These are phyloP conservation scores for Leptatherina wallacei DNA, from an alignment of 2,797 vertebrate genomes.

Conservation along the genomic window DNA sequence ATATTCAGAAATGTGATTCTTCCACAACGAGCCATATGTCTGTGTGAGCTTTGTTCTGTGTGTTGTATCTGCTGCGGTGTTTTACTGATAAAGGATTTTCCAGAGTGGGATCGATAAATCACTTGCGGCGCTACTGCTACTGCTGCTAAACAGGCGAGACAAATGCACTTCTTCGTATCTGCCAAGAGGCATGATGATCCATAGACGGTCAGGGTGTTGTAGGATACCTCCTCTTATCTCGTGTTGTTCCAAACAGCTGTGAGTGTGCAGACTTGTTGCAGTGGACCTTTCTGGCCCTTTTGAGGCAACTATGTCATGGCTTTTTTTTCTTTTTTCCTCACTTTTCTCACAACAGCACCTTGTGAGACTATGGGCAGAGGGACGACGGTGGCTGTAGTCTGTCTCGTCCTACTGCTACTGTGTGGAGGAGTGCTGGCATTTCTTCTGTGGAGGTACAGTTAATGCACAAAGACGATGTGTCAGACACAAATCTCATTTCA, in stretches of 20 bases:
- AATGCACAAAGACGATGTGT: conserved; percentile 24
- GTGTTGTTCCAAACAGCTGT: conserved; percentile 17
- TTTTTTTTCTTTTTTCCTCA: conserved; percentile 15
- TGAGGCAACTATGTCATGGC: conserved; percentile 30
- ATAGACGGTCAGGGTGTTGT: conserved; percentile 36
- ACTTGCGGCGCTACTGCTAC: conserved; percentile 34
- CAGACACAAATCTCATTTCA: conserved; percentile 59
- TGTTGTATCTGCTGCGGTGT: conserved; percentile 44
- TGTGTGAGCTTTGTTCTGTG: conserved; percentile 34
- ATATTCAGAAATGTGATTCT: conserved; percentile 27
- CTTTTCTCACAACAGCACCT: conserved; percentile 70
- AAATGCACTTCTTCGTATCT: conserved; percentile 54
- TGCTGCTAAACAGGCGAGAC: conserved; percentile 62
- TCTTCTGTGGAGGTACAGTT: conserved; percentile 80
- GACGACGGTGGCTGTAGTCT: conserved; percentile 59
- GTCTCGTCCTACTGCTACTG: conserved; percentile 69
- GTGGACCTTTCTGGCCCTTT: conserved; percentile 18
- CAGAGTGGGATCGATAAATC: conserved; percentile 62
- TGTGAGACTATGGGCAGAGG: conserved; percentile 66
- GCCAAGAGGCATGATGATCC: conserved; percentile 48
- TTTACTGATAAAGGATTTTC: conserved; percentile 68
- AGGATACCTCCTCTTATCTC: conserved; percentile 28
- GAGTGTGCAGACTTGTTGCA: conserved; percentile 18
- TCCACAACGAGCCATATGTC: neutral
- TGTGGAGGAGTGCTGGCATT: conserved; percentile 67